Base-by-base conservation (phyloP, 2,888 invertebrate genomes). In the Epirrhoe alternata region DNA sequence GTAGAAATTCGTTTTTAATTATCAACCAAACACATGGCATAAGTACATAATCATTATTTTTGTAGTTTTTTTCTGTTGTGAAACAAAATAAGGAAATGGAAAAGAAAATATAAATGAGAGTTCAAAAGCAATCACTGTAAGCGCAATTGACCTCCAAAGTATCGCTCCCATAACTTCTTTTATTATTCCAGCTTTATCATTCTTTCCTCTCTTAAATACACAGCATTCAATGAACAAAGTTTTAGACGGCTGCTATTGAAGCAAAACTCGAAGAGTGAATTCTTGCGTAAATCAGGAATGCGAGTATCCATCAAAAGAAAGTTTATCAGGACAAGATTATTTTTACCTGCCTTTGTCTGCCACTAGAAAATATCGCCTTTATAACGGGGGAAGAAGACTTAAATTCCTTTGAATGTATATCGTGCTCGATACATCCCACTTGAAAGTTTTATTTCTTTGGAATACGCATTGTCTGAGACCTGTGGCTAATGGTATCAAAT, bases 361-460 rank as follows among this genome's bases (percentile, higher is more conserved):
- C 70, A n/a, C 61, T 61, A 45, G 59, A 16, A 56, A 58, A 38
- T 47, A 61, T 62, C 65, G 68, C 65, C 63, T 77, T 72, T 74
- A 81, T 77, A 76, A 71, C 38, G 72, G 55, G 64, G 6, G 75
- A 60, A 70, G 76, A 83, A 78, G 76, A 77, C 60, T 69, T 68
- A 81, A 70, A 79, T 72, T 85, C 65, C 65, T 59, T 66, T 64
- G 35, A 56, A 61, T 59, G 61, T 58, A 54, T 56, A 68, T 38
- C 58, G 68, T 75, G 52, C 65, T 66, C 77, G 79, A 81, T 80
- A 83, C 79, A 80, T 83, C 78, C 78, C 76, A 81, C 80, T 82
- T 74, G 77, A 82, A 87, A 86, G 82, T 86, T 86, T 85, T 84
- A 87, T 86, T 82, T 82, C 82, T 24, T 24, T 24, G 78, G 80